Percentiles rank a stretch among this genome's conserved stretches.
Conservation (phyloP, 2,888 invertebrate species). For the Lasioglossum morio region DNA sequence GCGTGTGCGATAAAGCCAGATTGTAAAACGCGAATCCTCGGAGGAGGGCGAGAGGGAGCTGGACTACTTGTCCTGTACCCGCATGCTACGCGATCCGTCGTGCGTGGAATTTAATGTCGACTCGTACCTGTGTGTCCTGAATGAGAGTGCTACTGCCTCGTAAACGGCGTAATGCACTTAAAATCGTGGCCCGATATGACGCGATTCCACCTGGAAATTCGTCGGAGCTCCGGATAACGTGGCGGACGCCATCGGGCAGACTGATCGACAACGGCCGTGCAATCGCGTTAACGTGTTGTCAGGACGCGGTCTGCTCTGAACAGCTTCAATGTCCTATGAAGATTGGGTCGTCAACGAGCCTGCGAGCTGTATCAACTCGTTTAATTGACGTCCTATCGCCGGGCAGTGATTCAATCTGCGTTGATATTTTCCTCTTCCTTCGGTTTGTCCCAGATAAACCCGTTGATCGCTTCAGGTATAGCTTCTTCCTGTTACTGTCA, state of each 20-base stretch:
- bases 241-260: neutral
- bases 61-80: constrained; percentile 61
- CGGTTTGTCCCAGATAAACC: neutral
- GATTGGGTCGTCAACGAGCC: constrained; percentile 46
- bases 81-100: constrained; percentile 69
- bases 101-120: constrained; percentile 70
- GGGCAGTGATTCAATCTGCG: neutral
- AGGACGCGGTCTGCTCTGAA: constrained; percentile 18
- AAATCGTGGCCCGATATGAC: constrained; percentile 49
- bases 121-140: constrained; percentile 54
- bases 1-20: constrained; percentile 50
- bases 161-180: constrained; percentile 66
- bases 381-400: constrained; percentile 32
- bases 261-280: constrained; percentile 52
- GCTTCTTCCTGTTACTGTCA: neutral
- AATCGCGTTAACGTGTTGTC: constrained; percentile 62
- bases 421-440: neutral
- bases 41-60: constrained; percentile 10
- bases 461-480: neutral
- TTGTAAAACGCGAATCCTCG: constrained; percentile 41
- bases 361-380: neutral
- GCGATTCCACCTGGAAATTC: constrained; percentile 58
- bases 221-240: constrained; percentile 37
- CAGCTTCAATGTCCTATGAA: constrained; percentile 31
- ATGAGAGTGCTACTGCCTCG: constrained; percentile 46